Evolutionary conservation across 2,113 vertebrate genomes (phyloP), one percentile per base, ranked within the genome.

Genomic region (Hydrolagus affinis): DNA sequence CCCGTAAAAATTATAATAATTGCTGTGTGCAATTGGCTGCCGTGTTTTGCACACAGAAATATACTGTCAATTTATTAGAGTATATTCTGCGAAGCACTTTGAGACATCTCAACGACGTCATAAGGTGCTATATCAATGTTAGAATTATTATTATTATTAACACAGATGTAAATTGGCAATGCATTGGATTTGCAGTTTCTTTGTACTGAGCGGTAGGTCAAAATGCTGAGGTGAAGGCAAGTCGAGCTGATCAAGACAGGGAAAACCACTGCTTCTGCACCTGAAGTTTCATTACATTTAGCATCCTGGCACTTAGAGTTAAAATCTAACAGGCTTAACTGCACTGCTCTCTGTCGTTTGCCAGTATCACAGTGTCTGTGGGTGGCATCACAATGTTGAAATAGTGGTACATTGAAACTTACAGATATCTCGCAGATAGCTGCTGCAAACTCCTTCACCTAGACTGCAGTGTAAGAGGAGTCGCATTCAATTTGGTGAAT

Each of bases 131-230:
- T 44, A 44, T 44, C 44, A 44, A 44, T 44, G 44, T 44, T 6
- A 44, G 44, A 6, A 44, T 1, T 44, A 44, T 44, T 44, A 44
- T 44, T 44, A 44, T 44, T 44, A 44, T 44, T 44, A 44, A 44
- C 44, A 6, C 23, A n/a, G 25, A n/a, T 80, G 77, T 60, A 80
- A 80, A 80, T 80, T 80, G 64, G 59, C 59, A 19, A 28, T 3
- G 25, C 23, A 80, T 80, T 64, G 59, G 44, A 28, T 80, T 64
- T 80, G 44, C 56, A 80, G 59, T 25, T 80, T 12, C 59, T 80
- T 62, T 11, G 4, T 60, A 25, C 77, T 57, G 59, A 28, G 59
- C 44, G 44, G 44, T 6, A 44, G 44, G 44, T 80, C 60, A 15
- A 76, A 32, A 4, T 74, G 56, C 75, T 6, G 15, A 28, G 59